phyloP scores from a whole-genome alignment of 2,113 vertebrate genomes.

The Elanoides forficatus region DNA sequence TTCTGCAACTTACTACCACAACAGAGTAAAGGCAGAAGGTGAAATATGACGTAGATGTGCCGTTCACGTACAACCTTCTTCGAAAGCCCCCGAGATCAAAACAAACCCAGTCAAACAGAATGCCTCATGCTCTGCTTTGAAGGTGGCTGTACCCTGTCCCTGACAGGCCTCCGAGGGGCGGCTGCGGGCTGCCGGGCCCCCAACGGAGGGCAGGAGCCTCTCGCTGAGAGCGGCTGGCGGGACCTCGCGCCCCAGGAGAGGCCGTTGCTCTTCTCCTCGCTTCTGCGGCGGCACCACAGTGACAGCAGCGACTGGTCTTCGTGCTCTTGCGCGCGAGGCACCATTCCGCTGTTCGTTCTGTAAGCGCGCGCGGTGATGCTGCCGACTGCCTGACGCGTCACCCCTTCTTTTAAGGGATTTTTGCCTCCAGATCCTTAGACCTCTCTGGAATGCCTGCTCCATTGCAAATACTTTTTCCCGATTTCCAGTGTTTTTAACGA shows the following conservation, averaged over 20 bases:
- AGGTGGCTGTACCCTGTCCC: background rate
- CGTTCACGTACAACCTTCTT: background rate
- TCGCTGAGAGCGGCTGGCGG: background rate
- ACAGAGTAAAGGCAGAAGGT: background rate
- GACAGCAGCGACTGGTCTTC: background rate
- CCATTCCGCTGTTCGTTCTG: background rate
- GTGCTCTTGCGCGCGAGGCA: fast-evolving
- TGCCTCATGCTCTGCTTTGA: background rate
- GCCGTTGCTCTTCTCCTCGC: background rate
- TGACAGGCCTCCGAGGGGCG: background rate
- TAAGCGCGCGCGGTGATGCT: background rate
- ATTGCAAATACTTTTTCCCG: background rate
- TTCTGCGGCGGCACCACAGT: background rate
- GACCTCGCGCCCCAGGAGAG: background rate
- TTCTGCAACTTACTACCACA: background rate
- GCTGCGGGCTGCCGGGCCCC: background rate
- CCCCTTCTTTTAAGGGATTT: background rate
- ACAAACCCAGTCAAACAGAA: background rate
- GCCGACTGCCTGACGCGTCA: background rate
- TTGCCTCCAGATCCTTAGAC: background rate
- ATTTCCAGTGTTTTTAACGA: background rate
- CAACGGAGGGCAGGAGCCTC: background rate
- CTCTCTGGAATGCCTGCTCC: background rate
- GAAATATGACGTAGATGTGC: background rate
- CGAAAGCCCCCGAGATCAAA: background rate